These are phyloP conservation scores for Drosophila bunnanda DNA, from an alignment of 2,888 invertebrate species.

Conservation along the genomic window DNA sequence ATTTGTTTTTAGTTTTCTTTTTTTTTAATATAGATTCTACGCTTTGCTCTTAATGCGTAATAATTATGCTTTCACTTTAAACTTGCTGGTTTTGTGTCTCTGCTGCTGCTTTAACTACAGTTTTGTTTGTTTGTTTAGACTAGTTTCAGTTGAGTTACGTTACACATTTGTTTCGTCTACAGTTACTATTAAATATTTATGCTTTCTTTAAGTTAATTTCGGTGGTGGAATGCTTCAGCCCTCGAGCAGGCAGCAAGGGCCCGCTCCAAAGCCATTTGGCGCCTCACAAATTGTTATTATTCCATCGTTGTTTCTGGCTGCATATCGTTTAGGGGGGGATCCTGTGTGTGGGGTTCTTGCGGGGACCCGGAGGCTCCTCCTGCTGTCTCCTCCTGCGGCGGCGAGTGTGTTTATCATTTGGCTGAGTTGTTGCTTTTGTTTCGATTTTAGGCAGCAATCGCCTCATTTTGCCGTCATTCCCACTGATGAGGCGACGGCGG, in stretches of 20 bases:
- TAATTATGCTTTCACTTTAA: slow-evolving; percentile 15
- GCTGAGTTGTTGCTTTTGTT: slow-evolving; percentile 49
- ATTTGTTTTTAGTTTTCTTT: neutral
- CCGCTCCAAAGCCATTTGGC: slow-evolving; percentile 49
- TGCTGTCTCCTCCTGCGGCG: slow-evolving; percentile 7
- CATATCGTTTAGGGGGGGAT: slow-evolving; percentile 5
- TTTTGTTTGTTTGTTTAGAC: slow-evolving; percentile 63
- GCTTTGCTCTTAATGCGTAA: slow-evolving; percentile 36
- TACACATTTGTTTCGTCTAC: slow-evolving; percentile 56
- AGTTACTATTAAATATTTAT: slow-evolving; percentile 42
- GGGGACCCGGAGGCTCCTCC: slow-evolving; percentile 4
- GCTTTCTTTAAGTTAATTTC: slow-evolving; percentile 56
- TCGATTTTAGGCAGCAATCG: slow-evolving; percentile 85
- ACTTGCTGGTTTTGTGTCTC: slow-evolving; percentile 40
- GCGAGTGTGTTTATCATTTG: slow-evolving; percentile 30
- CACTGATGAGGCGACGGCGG: slow-evolving; percentile 99
- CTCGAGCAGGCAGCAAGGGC: slow-evolving; percentile 45
- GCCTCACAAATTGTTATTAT: slow-evolving; percentile 45
- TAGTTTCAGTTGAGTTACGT: slow-evolving; percentile 81
- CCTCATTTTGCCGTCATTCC: slow-evolving; percentile 92
- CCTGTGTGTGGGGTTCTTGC: slow-evolving; percentile 11
- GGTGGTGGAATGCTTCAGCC: slow-evolving; percentile 77
- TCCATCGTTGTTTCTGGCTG: slow-evolving; percentile 47
- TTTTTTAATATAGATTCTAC: slow-evolving; percentile 12
- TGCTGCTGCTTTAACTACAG: slow-evolving; percentile 37